Percentiles rank a stretch among this genome's conserved stretches.
Evolutionary conservation across 2,888 invertebrate species (phyloP).

Genomic region (Latrodectus elegans): DNA sequence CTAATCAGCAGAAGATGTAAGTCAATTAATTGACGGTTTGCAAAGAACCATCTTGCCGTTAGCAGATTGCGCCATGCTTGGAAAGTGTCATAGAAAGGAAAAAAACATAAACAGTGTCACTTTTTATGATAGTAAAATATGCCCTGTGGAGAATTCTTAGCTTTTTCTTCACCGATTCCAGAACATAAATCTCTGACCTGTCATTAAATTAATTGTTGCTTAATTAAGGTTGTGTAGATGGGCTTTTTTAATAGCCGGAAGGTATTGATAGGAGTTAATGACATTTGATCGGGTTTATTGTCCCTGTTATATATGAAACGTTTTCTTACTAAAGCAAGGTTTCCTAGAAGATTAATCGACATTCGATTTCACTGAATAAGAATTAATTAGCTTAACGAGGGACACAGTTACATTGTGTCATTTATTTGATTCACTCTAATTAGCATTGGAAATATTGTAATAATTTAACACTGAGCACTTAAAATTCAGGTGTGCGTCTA

Average conservation of each 20-base stretch:
- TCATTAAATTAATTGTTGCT: neutral
- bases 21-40: neutral
- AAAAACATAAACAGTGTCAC: neutral
- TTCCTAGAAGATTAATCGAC: no score
- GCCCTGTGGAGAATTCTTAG: neutral
- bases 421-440: no score
- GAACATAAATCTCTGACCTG: constrained; percentile 3
- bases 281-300: neutral
- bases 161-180: neutral
- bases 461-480: no score
- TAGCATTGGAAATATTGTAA: no score
- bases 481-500: no score
- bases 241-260: neutral
- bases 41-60: neutral
- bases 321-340: no score
- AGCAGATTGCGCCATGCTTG: neutral
- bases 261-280: neutral
- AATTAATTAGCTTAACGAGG: no score
- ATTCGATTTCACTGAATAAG: no score
- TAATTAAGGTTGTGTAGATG: neutral
- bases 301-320: neutral
- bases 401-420: no score
- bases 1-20: neutral
- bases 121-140: neutral
- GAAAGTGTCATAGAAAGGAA: neutral